Base-by-base conservation (phyloP, 2,113 vertebrate species). In the Hystrix cristata region DNA sequence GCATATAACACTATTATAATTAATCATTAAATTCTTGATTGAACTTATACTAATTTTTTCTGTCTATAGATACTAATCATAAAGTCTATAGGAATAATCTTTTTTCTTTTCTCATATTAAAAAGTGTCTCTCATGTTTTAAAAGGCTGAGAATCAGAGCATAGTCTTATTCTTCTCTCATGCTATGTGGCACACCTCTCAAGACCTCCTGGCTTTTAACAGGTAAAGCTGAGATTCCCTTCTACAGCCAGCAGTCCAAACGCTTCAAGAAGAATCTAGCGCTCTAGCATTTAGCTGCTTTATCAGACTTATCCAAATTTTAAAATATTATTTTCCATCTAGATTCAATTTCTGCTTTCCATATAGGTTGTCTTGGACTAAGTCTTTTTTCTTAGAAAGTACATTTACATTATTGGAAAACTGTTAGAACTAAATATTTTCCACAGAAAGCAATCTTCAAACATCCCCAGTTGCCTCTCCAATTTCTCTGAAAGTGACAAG, bases 301-400 rank as follows among this genome's bases (percentile, higher is more conserved):
- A 23, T 2, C 31, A 93, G 7, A 65, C 69, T 92, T 95, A 67
- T 29, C 38, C 80, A 92, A 90, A 27, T 84, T 94, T 78, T 62
- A 92, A 74, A 21, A 62, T 29, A 29, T 29, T 55, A 64, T 55
- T 80, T 55, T 71, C 80, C 38, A 48, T n/a, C 62, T 7, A 64
- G 23, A 87, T 78, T 90, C 15, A 71, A 79, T 23, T n/a, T 6
- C 59, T 38, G 16, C 6, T 27, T 78, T 94, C 29, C 67, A 27
- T 38, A 64, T 46, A 90, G 31, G 67, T 67, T 23, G 10, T 31
- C 38, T 23, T 91, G 59, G 7, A 93, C 51, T 83, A 82, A 83
- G 27, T 59, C n/a, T 15, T 92, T 59, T 25, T 76, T 15, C 25
- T 64, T 59, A 48, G 34, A 51, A 95, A 78, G 10, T 48, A 87